phyloP scores from a whole-genome alignment of 2,797 vertebrate genomes.

The Premnoplex brunnescens region DNA sequence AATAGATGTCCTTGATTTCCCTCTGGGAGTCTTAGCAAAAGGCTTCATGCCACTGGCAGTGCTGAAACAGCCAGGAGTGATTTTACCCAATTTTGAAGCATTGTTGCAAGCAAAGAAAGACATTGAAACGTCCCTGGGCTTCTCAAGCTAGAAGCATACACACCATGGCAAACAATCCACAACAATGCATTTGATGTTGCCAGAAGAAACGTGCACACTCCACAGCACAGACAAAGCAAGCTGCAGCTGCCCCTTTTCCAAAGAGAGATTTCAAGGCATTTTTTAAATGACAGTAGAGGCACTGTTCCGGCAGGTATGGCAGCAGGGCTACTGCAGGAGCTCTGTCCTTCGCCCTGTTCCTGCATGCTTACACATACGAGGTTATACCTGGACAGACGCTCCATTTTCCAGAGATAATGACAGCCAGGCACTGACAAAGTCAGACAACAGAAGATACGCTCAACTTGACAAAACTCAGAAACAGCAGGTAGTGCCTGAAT shows the following conservation, averaged over 20 bases:
- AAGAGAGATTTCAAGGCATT: neutral
- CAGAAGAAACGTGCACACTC: neutral
- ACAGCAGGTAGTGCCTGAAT: neutral
- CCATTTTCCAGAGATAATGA: neutral
- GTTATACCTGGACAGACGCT: neutral
- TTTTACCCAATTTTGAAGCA: neutral
- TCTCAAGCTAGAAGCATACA: neutral
- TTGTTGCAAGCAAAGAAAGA: neutral
- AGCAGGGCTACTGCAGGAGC: neutral
- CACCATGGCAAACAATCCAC: neutral
- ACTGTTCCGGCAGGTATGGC: neutral
- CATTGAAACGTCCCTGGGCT: neutral
- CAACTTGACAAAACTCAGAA: neutral
- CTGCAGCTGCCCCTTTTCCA: neutral
- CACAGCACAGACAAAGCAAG: neutral
- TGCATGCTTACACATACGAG: neutral
- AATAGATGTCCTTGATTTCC: neutral
- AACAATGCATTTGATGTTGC: neutral
- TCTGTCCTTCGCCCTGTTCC: neutral
- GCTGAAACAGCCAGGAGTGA: neutral
- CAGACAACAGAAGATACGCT: neutral
- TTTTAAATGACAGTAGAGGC: neutral
- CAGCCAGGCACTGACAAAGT: neutral
- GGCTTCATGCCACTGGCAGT: neutral
- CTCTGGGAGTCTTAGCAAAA: neutral